A percentile compares a stretch with the other conserved stretches of the same genome.
These are phyloP conservation scores for Papilio aristodemus DNA, from an alignment of 1,140 invertebrate genomes.

Conservation along the genomic window DNA sequence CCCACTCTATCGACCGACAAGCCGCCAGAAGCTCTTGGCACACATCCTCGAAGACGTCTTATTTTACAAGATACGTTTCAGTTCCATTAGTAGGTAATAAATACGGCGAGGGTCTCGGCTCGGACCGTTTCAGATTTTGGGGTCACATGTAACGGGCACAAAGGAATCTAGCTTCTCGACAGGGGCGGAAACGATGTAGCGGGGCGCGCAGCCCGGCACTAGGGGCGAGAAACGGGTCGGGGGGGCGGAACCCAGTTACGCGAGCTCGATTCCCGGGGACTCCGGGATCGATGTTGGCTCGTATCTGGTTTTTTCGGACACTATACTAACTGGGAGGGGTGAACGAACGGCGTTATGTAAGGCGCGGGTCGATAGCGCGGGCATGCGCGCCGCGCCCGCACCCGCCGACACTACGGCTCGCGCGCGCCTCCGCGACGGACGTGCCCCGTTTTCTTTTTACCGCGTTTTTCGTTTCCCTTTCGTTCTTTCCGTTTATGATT, in stretches of 20 bases:
- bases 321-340: constrained; percentile 75
- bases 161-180: constrained; percentile 21
- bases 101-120: constrained; percentile 3
- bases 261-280: constrained; percentile 53
- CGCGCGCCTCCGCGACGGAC: constrained; percentile 68
- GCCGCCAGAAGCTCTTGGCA: constrained; percentile 5
- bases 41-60: not conserved
- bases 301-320: constrained; percentile 80
- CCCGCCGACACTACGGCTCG: constrained; percentile 60
- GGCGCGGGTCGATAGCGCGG: constrained; percentile 63
- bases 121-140: constrained; percentile 22
- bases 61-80: not conserved
- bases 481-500: constrained; percentile 80
- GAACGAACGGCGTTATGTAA: constrained; percentile 78
- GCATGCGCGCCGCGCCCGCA: constrained; percentile 57
- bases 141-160: constrained; percentile 26
- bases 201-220: not conserved
- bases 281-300: constrained; percentile 66
- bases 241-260: constrained; percentile 51
- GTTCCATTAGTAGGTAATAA: constrained; percentile 28
- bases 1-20: not conserved
- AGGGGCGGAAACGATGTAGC: not conserved
- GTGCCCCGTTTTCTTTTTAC: constrained; percentile 73
- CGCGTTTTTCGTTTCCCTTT: constrained; percentile 79
- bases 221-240: not conserved